A percentile compares a stretch with the other conserved stretches of the same genome.
phyloP scores from a whole-genome alignment of 2,888 invertebrate genomes.

The Phragmatobia fuliginosa region DNA sequence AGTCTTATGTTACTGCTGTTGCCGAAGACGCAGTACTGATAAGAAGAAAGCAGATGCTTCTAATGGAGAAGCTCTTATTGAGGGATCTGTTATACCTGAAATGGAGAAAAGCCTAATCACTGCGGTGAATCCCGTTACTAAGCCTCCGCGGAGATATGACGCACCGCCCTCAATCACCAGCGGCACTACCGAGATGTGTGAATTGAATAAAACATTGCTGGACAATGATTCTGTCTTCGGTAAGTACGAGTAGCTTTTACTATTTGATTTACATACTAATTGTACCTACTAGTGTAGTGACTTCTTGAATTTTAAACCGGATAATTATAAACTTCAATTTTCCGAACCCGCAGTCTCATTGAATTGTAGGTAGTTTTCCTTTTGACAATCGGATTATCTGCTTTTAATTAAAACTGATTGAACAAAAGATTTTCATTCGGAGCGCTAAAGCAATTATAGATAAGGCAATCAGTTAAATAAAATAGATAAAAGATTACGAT shows the following conservation, averaged over 20 bases:
- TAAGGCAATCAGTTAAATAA: not conserved
- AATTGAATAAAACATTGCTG: constrained; percentile 92
- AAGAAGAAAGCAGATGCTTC: constrained; percentile 87
- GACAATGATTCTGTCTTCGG: constrained; percentile 93
- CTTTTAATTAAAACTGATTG: not conserved
- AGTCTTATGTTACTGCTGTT: constrained; percentile 87
- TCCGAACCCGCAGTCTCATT: not conserved
- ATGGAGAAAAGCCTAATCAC: constrained; percentile 95
- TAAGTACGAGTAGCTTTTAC: constrained; percentile 74
- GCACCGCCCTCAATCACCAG: constrained; percentile 90
- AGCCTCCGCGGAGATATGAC: constrained; percentile 93
- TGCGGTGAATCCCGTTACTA: constrained; percentile 94
- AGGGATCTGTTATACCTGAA: constrained; percentile 92
- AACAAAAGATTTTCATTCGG: not conserved
- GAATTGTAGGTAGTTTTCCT: not conserved
- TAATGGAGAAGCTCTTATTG: constrained; percentile 90
- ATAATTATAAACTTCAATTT: not conserved
- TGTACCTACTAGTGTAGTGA: not conserved
- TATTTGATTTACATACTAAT: not conserved
- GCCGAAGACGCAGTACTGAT: constrained; percentile 82
- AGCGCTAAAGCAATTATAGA: not conserved
- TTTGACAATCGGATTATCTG: not conserved
- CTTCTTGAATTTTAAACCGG: not conserved
- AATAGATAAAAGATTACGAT: not conserved
- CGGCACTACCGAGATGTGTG: constrained; percentile 93